A percentile compares a stretch with the other conserved stretches of the same genome.
These are phyloP conservation scores for Cherax destructor DNA, from an alignment of 1,140 invertebrate genomes.

Conservation along the genomic window DNA sequence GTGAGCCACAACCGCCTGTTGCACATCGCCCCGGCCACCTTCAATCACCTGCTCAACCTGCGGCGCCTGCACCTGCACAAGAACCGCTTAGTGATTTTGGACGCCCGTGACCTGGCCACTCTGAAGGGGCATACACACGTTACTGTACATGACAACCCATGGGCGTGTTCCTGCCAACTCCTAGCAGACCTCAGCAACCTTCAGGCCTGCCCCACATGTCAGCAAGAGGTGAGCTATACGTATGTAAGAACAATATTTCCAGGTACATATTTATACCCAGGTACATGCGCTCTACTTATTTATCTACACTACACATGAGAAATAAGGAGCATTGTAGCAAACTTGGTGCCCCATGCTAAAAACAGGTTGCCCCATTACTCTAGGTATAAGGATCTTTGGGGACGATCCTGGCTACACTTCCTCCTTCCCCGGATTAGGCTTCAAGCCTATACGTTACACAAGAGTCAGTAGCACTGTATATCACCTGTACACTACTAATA, in stretches of 20 bases:
- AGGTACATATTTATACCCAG: not conserved
- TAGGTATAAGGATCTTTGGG: too few relatives aligned
- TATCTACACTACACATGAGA: too few relatives aligned
- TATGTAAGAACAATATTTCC: too few relatives aligned
- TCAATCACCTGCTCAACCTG: slow-evolving; percentile 28
- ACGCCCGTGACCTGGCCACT: slow-evolving; percentile 25
- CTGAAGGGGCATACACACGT: slow-evolving; percentile 7
- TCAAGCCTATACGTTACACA: too few relatives aligned
- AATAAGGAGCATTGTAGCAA: too few relatives aligned
- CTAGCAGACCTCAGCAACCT: not conserved
- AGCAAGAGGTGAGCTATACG: slow-evolving; percentile 16
- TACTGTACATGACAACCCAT: slow-evolving; percentile 43
- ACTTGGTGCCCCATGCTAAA: too few relatives aligned
- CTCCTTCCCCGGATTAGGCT: too few relatives aligned
- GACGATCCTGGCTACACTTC: too few relatives aligned
- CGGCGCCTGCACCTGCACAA: slow-evolving; percentile 39
- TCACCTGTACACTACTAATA: too few relatives aligned
- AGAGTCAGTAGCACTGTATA: too few relatives aligned
- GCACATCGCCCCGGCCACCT: not conserved
- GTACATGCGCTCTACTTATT: not conserved
- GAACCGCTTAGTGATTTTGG: slow-evolving; percentile 24
- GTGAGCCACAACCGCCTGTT: slow-evolving; percentile 27
- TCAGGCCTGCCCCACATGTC: slow-evolving; percentile 26
- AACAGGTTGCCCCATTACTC: too few relatives aligned
- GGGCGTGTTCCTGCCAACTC: slow-evolving; percentile 25